phyloP scores from a whole-genome alignment of 2,888 invertebrate species.

The Cryptophagus acutangulus region DNA sequence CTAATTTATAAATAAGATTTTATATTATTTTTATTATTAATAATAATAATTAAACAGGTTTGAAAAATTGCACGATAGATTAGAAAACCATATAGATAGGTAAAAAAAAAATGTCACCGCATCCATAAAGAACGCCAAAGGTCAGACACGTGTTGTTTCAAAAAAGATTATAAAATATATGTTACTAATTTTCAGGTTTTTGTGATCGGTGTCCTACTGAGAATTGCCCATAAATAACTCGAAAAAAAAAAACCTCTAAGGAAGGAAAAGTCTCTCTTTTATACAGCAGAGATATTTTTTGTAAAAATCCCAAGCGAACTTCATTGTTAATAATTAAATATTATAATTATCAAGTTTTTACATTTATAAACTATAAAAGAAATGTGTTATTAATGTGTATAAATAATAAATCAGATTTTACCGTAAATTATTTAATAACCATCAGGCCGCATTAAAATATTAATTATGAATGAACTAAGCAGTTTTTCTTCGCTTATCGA shows the following conservation, averaged over 20 bases:
- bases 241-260: conserved; percentile 1
- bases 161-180: conserved; percentile 10
- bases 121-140: conserved; percentile 20
- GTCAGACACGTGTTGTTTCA: conserved; percentile 27
- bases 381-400: too few species aligned
- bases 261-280: neutral
- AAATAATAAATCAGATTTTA: too few species aligned
- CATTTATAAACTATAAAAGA: too few species aligned
- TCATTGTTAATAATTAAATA: too few species aligned
- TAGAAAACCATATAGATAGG: too few species aligned
- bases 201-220: conserved; percentile 21
- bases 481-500: too few species aligned
- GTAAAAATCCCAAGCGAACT: too few species aligned
- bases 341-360: too few species aligned
- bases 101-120: conserved; percentile 25
- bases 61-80: too few species aligned
- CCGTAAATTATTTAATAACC: too few species aligned
- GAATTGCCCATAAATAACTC: conserved; percentile 25
- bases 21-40: conserved; percentile 1
- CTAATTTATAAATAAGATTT: conserved; percentile 1
- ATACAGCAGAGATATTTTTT: conserved; percentile 3
- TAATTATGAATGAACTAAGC: too few species aligned
- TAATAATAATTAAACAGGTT: neutral
- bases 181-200: conserved; percentile 3
- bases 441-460: too few species aligned